A percentile compares a stretch with the other conserved stretches of the same genome.
These are phyloP conservation scores for Stichopus horrens DNA, from an alignment of 53 echinoderm and acorn worm genomes.

Conservation along the genomic window DNA sequence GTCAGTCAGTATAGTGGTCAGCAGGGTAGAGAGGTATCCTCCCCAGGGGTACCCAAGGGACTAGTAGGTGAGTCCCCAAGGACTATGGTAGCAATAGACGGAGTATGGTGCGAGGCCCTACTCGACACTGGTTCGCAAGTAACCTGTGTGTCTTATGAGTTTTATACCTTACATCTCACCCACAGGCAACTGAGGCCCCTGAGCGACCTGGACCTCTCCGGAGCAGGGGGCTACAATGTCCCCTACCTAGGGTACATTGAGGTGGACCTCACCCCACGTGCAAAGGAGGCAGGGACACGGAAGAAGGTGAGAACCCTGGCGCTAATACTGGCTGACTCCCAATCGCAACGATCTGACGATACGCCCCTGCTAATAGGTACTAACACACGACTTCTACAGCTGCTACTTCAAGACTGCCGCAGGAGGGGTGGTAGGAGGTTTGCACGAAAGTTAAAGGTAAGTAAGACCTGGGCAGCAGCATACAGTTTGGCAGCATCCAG, in stretches of 20 bases:
- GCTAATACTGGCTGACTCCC: conserved; percentile 23
- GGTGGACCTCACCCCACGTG: conserved; percentile 24
- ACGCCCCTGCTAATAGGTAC: conserved; percentile 64
- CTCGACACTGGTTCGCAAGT: conserved; percentile 67
- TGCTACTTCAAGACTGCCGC: conserved; percentile 37
- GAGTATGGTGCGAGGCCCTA: conserved; percentile 26
- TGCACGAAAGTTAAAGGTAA: conserved; percentile 5
- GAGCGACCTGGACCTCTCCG: conserved; percentile 43
- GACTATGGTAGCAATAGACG: conserved; percentile 33
- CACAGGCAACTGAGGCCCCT: conserved; percentile 51
- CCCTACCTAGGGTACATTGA: conserved; percentile 61
- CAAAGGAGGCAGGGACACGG: conserved; percentile 32
- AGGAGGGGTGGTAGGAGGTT: conserved; percentile 43
- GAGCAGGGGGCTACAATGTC: conserved; percentile 56
- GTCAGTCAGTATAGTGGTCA: background rate
- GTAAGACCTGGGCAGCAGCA: conserved; percentile 7
- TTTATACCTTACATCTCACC: conserved; percentile 38
- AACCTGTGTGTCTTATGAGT: conserved; percentile 46
- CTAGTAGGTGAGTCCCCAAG: conserved; percentile 48
- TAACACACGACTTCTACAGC: conserved; percentile 50
- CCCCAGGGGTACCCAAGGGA: background rate
- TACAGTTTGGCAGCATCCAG: conserved; percentile 39
- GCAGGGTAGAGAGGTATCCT: background rate
- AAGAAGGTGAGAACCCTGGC: conserved; percentile 51
- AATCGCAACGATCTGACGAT: background rate